Conservation (phyloP, 2,113 vertebrate genomes). For the Rhinogobius similis region DNA sequence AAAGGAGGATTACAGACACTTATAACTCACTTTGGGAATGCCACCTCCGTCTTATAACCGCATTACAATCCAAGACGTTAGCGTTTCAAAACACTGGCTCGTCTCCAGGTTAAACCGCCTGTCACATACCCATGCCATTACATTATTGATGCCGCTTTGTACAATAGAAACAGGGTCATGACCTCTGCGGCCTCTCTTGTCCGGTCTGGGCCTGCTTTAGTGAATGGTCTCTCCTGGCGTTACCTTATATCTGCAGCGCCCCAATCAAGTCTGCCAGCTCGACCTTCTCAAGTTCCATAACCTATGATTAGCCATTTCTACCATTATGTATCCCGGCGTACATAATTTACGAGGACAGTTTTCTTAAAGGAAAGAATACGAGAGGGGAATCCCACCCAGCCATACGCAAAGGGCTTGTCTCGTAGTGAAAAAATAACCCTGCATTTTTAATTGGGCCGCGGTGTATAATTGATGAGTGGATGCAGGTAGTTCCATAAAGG, state of each 20-base stretch:
- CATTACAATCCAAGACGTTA: slow-evolving; percentile 39
- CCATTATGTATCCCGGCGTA: slow-evolving; percentile 70
- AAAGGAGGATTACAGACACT: slow-evolving; percentile 45
- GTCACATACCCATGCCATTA: background rate
- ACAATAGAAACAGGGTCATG: slow-evolving; percentile 10
- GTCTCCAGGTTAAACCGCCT: slow-evolving; percentile 5
- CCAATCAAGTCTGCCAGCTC: slow-evolving; percentile 48
- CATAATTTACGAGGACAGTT: slow-evolving; percentile 71
- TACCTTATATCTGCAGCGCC: slow-evolving; percentile 59
- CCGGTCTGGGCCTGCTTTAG: slow-evolving; percentile 11
- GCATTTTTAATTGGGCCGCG: slow-evolving; percentile 70
- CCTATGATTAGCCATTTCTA: slow-evolving; percentile 75
- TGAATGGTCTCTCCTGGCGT: slow-evolving; percentile 40
- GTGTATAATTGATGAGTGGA: slow-evolving; percentile 71
- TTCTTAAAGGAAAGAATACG: slow-evolving; percentile 58
- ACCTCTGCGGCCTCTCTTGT: slow-evolving; percentile 28
- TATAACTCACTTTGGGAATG: slow-evolving; percentile 52
- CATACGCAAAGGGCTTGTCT: slow-evolving; percentile 50
- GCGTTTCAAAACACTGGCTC: slow-evolving; percentile 4
- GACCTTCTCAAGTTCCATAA: slow-evolving; percentile 69
- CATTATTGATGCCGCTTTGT: slow-evolving; percentile 4
- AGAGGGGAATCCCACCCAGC: slow-evolving; percentile 72
- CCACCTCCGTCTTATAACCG: slow-evolving; percentile 50
- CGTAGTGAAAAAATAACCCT: slow-evolving; percentile 50
- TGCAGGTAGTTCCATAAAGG: slow-evolving; percentile 41